Percentiles rank a stretch among this genome's conserved stretches.
Conservation (phyloP, 2,797 vertebrate genomes). For the Siniperca obscura region DNA sequence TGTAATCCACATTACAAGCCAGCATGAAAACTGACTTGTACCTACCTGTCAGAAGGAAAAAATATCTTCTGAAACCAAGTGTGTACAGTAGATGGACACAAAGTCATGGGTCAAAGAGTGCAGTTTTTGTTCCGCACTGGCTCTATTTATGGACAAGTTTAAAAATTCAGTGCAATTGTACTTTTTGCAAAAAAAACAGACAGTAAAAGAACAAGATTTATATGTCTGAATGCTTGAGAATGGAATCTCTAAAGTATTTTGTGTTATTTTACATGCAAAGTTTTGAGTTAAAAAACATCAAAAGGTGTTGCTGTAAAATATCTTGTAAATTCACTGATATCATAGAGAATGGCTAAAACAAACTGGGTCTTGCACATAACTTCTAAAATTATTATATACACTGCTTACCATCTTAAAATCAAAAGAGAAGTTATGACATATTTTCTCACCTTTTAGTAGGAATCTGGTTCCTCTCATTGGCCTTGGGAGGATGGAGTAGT, state of each 20-base stretch:
- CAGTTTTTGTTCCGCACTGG: not conserved
- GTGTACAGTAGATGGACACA: not conserved
- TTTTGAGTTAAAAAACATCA: not conserved
- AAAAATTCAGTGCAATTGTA: not conserved
- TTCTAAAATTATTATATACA: not conserved
- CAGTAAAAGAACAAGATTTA: not conserved
- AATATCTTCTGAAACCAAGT: slow-evolving; percentile 5
- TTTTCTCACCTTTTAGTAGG: slow-evolving; percentile 74
- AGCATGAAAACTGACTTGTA: not conserved
- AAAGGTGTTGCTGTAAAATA: not conserved
- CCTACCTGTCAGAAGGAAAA: not conserved
- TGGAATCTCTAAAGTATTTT: not conserved
- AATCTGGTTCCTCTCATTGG: slow-evolving; percentile 54
- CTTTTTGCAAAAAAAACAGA: not conserved
- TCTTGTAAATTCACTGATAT: not conserved
- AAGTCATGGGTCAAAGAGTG: not conserved
- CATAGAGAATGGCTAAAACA: not conserved
- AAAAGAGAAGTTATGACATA: not conserved
- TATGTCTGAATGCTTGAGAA: not conserved
- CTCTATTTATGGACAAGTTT: not conserved
- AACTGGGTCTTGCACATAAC: too few species aligned
- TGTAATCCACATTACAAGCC: slow-evolving; percentile 17
- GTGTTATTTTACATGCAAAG: too few species aligned
- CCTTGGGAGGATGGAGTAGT: slow-evolving; percentile 27
- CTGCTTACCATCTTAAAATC: not conserved